Percentiles rank a stretch among this genome's conserved stretches.
Conservation (phyloP, 2,888 invertebrate species). For the Scaptomyza flava region DNA sequence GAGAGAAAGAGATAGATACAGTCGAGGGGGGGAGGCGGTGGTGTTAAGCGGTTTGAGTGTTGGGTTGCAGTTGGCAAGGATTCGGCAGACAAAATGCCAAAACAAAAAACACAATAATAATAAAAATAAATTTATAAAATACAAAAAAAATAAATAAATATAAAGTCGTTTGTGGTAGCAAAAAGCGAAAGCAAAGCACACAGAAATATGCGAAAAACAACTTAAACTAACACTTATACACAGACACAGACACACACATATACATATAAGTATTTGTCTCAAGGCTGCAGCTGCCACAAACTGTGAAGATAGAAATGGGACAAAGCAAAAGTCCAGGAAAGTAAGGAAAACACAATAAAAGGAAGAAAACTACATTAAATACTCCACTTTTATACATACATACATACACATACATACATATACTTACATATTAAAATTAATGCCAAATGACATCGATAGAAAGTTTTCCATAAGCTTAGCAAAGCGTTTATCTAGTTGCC, state of each 20-base stretch:
- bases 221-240: slow-evolving; percentile 3
- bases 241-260: slow-evolving; percentile 12
- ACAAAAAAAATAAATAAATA: slow-evolving; percentile 28
- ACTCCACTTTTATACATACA: too few species aligned
- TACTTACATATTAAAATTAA: too few species aligned
- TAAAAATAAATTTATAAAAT: background rate
- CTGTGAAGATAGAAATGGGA: slow-evolving; percentile 28
- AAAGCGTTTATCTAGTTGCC: too few species aligned
- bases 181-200: slow-evolving; percentile 45
- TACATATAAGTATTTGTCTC: slow-evolving; percentile 27
- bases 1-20: background rate
- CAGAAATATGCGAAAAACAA: slow-evolving; percentile 7
- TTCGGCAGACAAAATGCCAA: slow-evolving; percentile 13
- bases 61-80: slow-evolving; percentile 17
- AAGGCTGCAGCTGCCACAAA: slow-evolving; percentile 45
- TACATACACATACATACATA: slow-evolving; percentile 3
- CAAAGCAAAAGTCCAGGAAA: slow-evolving; percentile 33
- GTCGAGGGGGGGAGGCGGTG: background rate
- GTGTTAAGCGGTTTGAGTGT: background rate
- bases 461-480: too few species aligned
- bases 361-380: too few species aligned
- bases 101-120: slow-evolving; percentile 10
- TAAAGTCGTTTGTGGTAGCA: slow-evolving; percentile 21
- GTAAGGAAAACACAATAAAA: too few species aligned
- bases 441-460: too few species aligned